Percentiles rank a stretch among this genome's conserved stretches.
These are phyloP conservation scores for Cyanoliseus patagonus DNA, from an alignment of 2,113 vertebrate species.

Conservation along the genomic window DNA sequence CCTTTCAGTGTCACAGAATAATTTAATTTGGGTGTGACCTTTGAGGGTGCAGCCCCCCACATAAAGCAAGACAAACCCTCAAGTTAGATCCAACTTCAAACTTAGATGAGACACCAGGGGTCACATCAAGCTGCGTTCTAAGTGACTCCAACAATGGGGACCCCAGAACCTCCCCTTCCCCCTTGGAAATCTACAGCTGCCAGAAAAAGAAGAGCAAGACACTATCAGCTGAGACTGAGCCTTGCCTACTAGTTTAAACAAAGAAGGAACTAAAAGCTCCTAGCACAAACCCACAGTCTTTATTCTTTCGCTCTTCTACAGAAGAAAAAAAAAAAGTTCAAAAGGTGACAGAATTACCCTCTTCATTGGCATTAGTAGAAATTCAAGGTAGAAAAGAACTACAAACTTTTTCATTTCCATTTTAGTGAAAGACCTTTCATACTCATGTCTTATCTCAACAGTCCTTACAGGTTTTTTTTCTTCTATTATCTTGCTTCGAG, in stretches of 20 bases:
- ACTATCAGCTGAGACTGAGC: neutral
- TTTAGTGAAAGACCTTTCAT: neutral
- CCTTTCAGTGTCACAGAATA: neutral
- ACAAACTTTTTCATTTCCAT: neutral
- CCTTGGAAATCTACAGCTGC: neutral
- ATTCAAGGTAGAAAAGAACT: neutral
- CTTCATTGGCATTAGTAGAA: neutral
- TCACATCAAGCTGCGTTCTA: neutral
- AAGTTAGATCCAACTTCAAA: neutral
- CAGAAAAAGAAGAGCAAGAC: neutral
- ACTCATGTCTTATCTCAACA: neutral
- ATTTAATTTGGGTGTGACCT: neutral
- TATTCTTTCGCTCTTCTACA: neutral
- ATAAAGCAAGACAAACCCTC: neutral
- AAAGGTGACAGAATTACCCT: neutral
- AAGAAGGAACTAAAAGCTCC: neutral
- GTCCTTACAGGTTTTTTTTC: neutral
- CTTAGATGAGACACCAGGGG: neutral
- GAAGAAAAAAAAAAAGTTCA: neutral
- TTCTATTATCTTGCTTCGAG: neutral
- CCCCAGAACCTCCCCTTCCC: neutral
- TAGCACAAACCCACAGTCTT: neutral
- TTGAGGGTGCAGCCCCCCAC: neutral
- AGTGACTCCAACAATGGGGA: rapidly evolving
- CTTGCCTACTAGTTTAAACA: neutral